Percentiles rank a stretch among this genome's conserved stretches.
Evolutionary conservation across 1,140 invertebrate species (phyloP).

Genomic region (Hypothenemus hampei): DNA sequence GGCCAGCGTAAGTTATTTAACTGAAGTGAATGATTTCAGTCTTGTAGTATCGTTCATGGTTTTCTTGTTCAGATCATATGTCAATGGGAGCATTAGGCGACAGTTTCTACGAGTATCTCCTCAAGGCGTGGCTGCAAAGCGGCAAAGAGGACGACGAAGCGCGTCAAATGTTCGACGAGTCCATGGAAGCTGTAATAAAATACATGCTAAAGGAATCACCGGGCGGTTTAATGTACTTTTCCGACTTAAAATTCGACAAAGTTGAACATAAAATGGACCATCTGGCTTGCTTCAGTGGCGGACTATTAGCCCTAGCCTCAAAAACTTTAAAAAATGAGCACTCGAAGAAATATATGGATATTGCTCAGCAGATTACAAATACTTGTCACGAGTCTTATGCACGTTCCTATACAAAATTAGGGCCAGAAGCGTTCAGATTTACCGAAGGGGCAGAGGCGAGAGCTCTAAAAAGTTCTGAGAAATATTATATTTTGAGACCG

Average conservation of each 20-base stretch:
- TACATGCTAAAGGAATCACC: conserved; percentile 80
- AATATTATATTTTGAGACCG: conserved; percentile 94
- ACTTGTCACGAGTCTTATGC: conserved; percentile 98
- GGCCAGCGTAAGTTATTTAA: conserved; percentile 82
- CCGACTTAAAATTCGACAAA: conserved; percentile 89
- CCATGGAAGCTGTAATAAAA: conserved; percentile 72
- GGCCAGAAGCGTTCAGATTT: conserved; percentile 86
- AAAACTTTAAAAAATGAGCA: conserved; percentile 65
- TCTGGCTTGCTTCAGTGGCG: conserved; percentile 93
- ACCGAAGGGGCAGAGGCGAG: conserved; percentile 83
- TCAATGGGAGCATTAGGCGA: conserved; percentile 96
- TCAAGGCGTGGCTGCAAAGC: conserved; percentile 93
- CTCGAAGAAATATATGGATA: conserved; percentile 78
- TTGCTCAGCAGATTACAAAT: conserved; percentile 87
- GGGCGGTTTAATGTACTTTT: conserved; percentile 83
- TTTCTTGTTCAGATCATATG: conserved; percentile 82
- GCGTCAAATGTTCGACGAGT: conserved; percentile 89
- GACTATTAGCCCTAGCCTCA: conserved; percentile 89
- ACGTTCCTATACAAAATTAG: conserved; percentile 79
- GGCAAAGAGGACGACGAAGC: conserved; percentile 77
- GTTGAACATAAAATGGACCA: conserved; percentile 99
- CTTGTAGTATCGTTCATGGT: background rate
- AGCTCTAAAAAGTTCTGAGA: conserved; percentile 84
- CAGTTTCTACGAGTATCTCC: conserved; percentile 97
- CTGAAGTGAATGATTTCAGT: background rate